Evolutionary conservation across 2,113 vertebrate species (phyloP), one percentile per base, ranked within the genome.

Genomic region (Burhinus bistriatus): DNA sequence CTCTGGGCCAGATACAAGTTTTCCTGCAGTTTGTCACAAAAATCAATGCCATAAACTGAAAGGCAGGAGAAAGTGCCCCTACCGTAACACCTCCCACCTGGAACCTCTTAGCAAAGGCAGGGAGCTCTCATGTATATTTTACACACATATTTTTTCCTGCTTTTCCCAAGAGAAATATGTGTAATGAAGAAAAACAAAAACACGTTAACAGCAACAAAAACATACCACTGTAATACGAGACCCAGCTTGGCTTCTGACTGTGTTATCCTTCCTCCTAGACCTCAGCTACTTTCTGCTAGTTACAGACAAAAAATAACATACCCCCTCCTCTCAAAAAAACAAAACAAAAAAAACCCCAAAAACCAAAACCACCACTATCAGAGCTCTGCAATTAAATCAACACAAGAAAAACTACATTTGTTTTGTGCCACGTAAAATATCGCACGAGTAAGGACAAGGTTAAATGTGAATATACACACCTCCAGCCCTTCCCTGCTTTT

Each of bases 121-220:
- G 3, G 73, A 93, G 73, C 58, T 42, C 58, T 91, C 47, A 44
- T 91, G 90, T 91, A 34, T 96, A 90, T 93, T 80, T 91, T 90
- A 94, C 82, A 91, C 73, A 70, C 52, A n/a, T 65, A 58, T 83
- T 95, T 95, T 85, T 76, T 85, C 71, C 55, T 88, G 51, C 86
- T 93, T 96, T 94, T 93, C 95, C 95, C 95, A 92, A 30, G 88
- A 96, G 90, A 97, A 96, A 66, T 93, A 87, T 73, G 87, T 70
- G 90, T 95, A 93, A 95, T 77, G 87, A 96, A 91, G 72, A 91
- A 97, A 94, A 97, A 93, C 95, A 97, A 96, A 97, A 97, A 89
- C 95, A 96, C 20, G 36, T 95, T 92, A 96, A 91, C 64, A 96
- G 94, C 94, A 96, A 96, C 93, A 94, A 96, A 96, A 97, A 88